phyloP scores from a whole-genome alignment of 2,888 invertebrate species.

The Stenotaenia linearis region DNA sequence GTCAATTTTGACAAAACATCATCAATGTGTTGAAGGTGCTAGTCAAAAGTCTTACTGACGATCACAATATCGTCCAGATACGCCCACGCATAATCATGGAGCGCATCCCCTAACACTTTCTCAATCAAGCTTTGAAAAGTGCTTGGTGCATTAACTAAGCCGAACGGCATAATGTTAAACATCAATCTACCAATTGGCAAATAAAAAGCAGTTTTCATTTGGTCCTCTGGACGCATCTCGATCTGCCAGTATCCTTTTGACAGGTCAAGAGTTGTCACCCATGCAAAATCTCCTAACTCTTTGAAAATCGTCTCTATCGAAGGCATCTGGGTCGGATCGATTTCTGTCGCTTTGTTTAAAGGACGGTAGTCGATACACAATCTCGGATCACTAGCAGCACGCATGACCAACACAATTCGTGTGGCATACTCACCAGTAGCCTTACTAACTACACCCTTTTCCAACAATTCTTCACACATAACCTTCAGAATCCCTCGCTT shows the following conservation, averaged over 20 bases:
- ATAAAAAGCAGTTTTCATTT: too few species aligned
- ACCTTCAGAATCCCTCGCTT: too few species aligned
- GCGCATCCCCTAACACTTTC: background rate
- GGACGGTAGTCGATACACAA: background rate
- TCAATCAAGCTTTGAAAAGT: background rate
- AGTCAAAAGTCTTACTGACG: background rate
- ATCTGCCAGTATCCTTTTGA: too few species aligned
- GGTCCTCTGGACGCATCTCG: too few species aligned
- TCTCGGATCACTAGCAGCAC: background rate
- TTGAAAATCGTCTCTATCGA: background rate
- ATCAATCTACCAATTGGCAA: background rate
- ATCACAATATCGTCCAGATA: background rate
- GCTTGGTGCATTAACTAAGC: background rate
- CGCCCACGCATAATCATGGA: background rate
- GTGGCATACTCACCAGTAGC: background rate
- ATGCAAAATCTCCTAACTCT: too few species aligned
- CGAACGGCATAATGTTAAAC: background rate
- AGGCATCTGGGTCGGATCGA: background rate
- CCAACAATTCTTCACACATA: background rate
- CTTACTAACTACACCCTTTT: background rate
- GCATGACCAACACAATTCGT: background rate
- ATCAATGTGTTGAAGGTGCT: background rate
- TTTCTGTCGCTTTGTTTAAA: background rate
- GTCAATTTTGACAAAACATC: background rate
- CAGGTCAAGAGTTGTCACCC: too few species aligned